phyloP scores from a whole-genome alignment of 1,140 invertebrate species.

The Zaprionus camerounensis region DNA sequence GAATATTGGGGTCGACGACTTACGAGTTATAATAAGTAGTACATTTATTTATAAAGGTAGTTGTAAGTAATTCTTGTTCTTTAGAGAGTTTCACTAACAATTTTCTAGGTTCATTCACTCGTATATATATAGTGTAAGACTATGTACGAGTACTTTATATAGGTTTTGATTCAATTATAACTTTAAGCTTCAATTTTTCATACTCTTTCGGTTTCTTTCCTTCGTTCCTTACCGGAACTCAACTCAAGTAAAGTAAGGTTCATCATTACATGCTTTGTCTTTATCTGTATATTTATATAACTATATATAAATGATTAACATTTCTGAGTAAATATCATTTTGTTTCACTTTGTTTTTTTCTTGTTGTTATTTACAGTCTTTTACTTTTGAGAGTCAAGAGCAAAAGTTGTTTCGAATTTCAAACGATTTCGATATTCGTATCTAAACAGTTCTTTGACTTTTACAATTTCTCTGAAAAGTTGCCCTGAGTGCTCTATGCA shows the following conservation, averaged over 20 bases:
- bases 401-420: slow-evolving; percentile 72
- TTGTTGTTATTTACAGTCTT: slow-evolving; percentile 78
- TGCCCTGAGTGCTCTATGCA: slow-evolving; percentile 80
- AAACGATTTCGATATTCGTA: slow-evolving; percentile 34
- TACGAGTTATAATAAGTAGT: slow-evolving; percentile 10
- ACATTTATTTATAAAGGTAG: slow-evolving; percentile 38
- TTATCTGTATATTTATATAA: slow-evolving; percentile 31
- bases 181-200: slow-evolving; percentile 57
- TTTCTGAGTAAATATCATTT: slow-evolving; percentile 63
- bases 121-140: slow-evolving; percentile 34
- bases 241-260: slow-evolving; percentile 71
- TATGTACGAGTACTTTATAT: slow-evolving; percentile 66
- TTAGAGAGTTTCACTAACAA: slow-evolving; percentile 50
- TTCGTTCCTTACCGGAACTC: neutral
- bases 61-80: slow-evolving; percentile 31
- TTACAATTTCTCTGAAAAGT: slow-evolving; percentile 57
- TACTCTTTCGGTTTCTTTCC: slow-evolving; percentile 26
- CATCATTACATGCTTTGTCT: slow-evolving; percentile 23
- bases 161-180: slow-evolving; percentile 79
- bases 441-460: slow-evolving; percentile 50
- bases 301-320: slow-evolving; percentile 58
- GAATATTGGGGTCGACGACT: neutral
- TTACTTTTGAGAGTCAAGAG: slow-evolving; percentile 82
- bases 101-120: slow-evolving; percentile 42
- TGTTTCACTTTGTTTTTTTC: slow-evolving; percentile 52